phyloP scores from a whole-genome alignment of 2,888 invertebrate genomes.

The Acanthoscelides obtectus region DNA sequence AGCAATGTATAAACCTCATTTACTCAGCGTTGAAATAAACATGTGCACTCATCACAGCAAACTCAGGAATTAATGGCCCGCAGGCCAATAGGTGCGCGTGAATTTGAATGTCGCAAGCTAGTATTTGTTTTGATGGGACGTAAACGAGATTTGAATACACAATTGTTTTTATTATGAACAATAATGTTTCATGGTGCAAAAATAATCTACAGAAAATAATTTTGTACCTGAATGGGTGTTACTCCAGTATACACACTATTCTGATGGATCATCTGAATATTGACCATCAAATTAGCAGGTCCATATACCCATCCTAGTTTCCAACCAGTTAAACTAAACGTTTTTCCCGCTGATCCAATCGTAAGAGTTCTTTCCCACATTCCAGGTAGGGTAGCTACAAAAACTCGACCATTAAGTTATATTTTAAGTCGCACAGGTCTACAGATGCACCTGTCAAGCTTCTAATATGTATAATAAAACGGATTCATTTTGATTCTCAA shows the following conservation, averaged over 20 bases:
- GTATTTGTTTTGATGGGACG: too few relatives aligned
- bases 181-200: too few relatives aligned
- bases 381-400: constrained; percentile 77
- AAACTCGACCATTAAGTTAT: background rate
- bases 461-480: too few relatives aligned
- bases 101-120: too few relatives aligned
- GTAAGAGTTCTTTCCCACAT: constrained; percentile 99
- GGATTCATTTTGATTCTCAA: too few relatives aligned
- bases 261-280: constrained; percentile 87
- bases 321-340: constrained; percentile 97
- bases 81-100: too few relatives aligned
- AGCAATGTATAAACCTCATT: too few relatives aligned
- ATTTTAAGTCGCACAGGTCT: background rate
- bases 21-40: too few relatives aligned
- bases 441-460: background rate
- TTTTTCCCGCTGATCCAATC: constrained; percentile 96
- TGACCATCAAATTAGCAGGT: constrained; percentile 72
- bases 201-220: background rate
- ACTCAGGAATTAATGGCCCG: too few relatives aligned
- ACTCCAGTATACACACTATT: constrained; percentile 89
- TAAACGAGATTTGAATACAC: too few relatives aligned
- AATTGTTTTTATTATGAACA: too few relatives aligned
- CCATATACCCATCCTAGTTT: constrained; percentile 96
- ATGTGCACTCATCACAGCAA: too few relatives aligned
- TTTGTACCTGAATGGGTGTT: constrained; percentile 79